phyloP scores from a whole-genome alignment of 2,113 vertebrate genomes.

The Narcine bancroftii region DNA sequence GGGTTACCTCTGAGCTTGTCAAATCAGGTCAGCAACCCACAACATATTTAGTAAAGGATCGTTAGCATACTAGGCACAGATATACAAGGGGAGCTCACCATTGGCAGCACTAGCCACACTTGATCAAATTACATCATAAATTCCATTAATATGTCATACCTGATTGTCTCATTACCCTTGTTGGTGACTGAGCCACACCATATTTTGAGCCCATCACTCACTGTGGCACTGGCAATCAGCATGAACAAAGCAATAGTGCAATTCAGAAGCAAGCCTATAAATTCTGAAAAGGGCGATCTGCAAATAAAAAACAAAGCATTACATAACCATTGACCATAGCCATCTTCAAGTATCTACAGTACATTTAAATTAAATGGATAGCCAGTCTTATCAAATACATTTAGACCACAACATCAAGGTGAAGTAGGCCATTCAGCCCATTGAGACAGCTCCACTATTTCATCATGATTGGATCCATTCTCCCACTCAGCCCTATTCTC shows the following conservation, averaged over 20 bases:
- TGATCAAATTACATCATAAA: not conserved
- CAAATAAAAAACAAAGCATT: not conserved
- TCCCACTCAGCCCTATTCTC: too few species aligned
- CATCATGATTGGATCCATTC: too few species aligned
- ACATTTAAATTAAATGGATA: not conserved
- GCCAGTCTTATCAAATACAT: not conserved
- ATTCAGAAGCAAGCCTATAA: constrained; percentile 26
- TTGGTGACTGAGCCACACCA: constrained; percentile 16
- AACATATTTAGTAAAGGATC: too few species aligned
- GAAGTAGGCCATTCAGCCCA: too few species aligned
- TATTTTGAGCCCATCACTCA: constrained; percentile 32
- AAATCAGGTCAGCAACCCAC: too few species aligned
- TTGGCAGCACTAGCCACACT: too few species aligned
- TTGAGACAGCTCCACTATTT: too few species aligned
- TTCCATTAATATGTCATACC: not conserved
- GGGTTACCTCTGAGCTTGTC: too few species aligned
- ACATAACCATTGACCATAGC: not conserved
- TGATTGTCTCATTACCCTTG: constrained; percentile 18
- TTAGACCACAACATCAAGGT: too few species aligned
- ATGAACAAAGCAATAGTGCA: constrained; percentile 3
- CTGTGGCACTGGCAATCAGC: constrained; percentile 28
- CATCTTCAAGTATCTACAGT: not conserved
- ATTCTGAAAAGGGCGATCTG: constrained; percentile 32
- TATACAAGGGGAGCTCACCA: too few species aligned
- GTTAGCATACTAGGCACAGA: too few species aligned